Evolutionary conservation across 2,888 invertebrate species (phyloP).

Genomic region (Diplolepis rosae): DNA sequence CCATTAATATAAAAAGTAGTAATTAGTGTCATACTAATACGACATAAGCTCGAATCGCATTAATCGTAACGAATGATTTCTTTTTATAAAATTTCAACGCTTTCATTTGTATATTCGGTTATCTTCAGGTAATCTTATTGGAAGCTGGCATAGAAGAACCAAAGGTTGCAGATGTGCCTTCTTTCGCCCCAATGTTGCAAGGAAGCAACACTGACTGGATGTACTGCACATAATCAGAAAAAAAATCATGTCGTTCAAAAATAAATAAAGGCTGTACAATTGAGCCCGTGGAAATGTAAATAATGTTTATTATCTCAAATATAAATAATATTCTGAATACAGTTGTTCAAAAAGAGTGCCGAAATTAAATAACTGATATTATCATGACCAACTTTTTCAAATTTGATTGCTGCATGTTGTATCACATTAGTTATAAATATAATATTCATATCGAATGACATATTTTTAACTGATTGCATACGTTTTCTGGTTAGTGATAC

Average conservation of each 20-base stretch:
- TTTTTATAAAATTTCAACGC: not conserved
- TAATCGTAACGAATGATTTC: no score
- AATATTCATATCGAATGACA: no score
- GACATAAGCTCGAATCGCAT: no score
- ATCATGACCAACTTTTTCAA: no score
- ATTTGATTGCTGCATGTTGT: no score
- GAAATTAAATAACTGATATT: constrained; percentile 73
- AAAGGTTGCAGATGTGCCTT: constrained; percentile 80
- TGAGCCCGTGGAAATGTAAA: constrained; percentile 80
- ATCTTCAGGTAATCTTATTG: constrained; percentile 77
- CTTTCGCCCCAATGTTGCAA: constrained; percentile 76
- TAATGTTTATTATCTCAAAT: not conserved
- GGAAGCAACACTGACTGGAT: constrained; percentile 80
- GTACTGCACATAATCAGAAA: constrained; percentile 81
- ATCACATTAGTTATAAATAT: no score
- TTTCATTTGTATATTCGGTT: constrained; percentile 48
- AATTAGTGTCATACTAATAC: no score
- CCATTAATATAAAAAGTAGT: not conserved
- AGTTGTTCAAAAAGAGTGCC: constrained; percentile 78
- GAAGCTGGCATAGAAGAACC: constrained; percentile 83
- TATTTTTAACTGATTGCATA: no score
- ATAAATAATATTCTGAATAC: constrained; percentile 40
- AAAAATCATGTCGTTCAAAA: constrained; percentile 78
- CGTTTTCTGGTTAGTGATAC: no score
- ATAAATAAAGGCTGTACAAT: constrained; percentile 76